Percentiles rank a stretch among this genome's conserved stretches.
These are phyloP conservation scores for Lineus longissimus DNA, from an alignment of 1,140 invertebrate genomes.

Conservation along the genomic window DNA sequence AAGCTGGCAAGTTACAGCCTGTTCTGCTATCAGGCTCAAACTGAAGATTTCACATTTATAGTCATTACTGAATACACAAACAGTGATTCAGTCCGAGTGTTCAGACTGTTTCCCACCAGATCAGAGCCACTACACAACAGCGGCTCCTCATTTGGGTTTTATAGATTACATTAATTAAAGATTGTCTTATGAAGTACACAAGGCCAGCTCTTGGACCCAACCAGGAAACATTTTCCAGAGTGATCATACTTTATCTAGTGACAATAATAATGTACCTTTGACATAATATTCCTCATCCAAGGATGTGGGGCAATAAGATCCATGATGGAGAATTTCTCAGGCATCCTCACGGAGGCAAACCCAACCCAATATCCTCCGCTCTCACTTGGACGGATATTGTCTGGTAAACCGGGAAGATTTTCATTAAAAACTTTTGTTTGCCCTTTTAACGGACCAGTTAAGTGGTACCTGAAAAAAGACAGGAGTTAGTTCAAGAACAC, in stretches of 20 bases:
- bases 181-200: too few relatives aligned
- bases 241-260: too few relatives aligned
- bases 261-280: slow-evolving; percentile 30
- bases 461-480: slow-evolving; percentile 64
- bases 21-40: too few relatives aligned
- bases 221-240: too few relatives aligned
- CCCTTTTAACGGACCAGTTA: slow-evolving; percentile 70
- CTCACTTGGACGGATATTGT: slow-evolving; percentile 67
- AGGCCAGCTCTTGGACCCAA: too few relatives aligned
- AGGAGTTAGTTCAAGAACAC: slow-evolving; percentile 28
- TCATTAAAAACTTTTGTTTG: slow-evolving; percentile 67
- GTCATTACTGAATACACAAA: not conserved
- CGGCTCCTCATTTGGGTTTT: too few relatives aligned
- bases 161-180: too few relatives aligned
- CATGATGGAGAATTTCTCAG: slow-evolving; percentile 32
- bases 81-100: not conserved
- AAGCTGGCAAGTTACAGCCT: too few relatives aligned
- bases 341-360: slow-evolving; percentile 54
- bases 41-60: too few relatives aligned
- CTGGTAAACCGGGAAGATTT: slow-evolving; percentile 71
- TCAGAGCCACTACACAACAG: too few relatives aligned
- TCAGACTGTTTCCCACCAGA: too few relatives aligned
- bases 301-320: slow-evolving; percentile 46
- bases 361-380: slow-evolving; percentile 67
- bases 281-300: slow-evolving; percentile 44